A percentile compares a stretch with the other conserved stretches of the same genome.
Evolutionary conservation across 1,140 invertebrate genomes (phyloP).

Genomic region (Tyrophagus putrescentiae): DNA sequence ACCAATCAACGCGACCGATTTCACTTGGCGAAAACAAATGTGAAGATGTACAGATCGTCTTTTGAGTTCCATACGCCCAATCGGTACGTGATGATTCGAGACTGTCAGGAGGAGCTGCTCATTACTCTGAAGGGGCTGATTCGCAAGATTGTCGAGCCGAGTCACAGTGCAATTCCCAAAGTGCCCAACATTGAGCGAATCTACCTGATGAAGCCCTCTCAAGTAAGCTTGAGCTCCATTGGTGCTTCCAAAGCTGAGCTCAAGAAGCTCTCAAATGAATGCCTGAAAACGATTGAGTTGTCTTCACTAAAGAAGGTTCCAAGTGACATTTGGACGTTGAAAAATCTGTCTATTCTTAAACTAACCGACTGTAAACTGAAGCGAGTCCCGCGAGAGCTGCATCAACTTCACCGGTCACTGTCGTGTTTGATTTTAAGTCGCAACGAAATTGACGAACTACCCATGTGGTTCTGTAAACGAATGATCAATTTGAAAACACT

Average conservation of each 20-base stretch:
- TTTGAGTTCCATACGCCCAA: neutral
- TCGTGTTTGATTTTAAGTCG: neutral
- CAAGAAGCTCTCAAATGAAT: neutral
- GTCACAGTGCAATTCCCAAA: neutral
- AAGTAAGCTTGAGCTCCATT: neutral
- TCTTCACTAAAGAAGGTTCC: neutral
- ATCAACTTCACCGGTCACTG: neutral
- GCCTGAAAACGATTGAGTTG: neutral
- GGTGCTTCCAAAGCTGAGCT: neutral
- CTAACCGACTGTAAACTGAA: conserved; percentile 5
- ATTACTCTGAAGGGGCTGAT: neutral
- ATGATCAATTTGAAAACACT: conserved; percentile 10
- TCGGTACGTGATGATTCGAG: neutral
- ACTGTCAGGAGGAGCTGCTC: neutral
- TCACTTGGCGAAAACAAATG: neutral
- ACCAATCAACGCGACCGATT: conserved; percentile 5
- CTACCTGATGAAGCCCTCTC: neutral
- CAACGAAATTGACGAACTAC: conserved; percentile 12
- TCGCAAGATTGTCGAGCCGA: neutral
- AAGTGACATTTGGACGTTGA: neutral
- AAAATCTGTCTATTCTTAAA: neutral
- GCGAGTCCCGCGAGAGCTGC: neutral
- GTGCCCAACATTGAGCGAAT: neutral
- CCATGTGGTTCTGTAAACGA: conserved; percentile 9
- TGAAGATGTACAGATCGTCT: neutral